phyloP scores from a whole-genome alignment of 2,113 vertebrate species.

The Pelusios castaneus region DNA sequence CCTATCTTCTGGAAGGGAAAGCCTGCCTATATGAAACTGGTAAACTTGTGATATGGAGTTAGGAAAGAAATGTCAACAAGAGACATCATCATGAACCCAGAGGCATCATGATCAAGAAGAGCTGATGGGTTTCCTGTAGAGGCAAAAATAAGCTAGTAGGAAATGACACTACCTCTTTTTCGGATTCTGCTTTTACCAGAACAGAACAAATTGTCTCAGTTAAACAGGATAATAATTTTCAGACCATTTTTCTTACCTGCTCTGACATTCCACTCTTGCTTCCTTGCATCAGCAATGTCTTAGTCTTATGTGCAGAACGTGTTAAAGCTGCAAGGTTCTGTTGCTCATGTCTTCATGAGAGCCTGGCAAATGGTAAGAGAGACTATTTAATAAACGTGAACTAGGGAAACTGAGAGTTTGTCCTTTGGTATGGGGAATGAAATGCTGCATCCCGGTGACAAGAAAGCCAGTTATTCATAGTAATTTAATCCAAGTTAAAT shows the following conservation, averaged over 20 bases:
- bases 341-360: constrained; percentile 15
- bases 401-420: background rate
- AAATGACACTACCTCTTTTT: background rate
- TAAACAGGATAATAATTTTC: constrained; percentile 20
- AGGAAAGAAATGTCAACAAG: background rate
- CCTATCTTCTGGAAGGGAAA: background rate
- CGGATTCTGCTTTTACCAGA: background rate
- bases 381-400: background rate
- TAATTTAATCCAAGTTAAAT: background rate
- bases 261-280: background rate
- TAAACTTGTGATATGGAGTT: background rate
- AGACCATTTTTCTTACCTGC: background rate
- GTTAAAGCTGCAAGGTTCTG: constrained; percentile 5
- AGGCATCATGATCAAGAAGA: background rate
- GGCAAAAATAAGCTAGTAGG: background rate
- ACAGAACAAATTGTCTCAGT: background rate
- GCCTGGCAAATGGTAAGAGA: background rate
- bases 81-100: background rate
- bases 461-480: background rate
- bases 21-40: background rate
- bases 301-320: background rate
- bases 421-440: constrained; percentile 1
- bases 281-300: constrained; percentile 31
- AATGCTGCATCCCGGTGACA: background rate
- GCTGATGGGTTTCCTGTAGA: background rate